Base-by-base conservation (phyloP, 2,113 vertebrate species). In the Aix galericulata region DNA sequence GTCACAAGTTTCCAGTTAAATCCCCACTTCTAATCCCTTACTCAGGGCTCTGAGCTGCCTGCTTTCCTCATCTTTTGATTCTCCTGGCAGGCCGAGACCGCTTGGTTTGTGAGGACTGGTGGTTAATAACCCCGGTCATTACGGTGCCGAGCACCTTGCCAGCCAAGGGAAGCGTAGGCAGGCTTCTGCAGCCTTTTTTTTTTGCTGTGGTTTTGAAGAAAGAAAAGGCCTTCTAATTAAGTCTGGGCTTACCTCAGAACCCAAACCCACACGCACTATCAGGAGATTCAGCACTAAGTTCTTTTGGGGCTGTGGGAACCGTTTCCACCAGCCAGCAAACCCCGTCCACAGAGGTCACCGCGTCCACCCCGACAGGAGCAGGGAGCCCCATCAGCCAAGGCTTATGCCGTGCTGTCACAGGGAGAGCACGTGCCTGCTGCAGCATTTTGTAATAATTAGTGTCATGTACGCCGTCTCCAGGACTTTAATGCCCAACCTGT, bases 381-480 rank as follows among this genome's bases (percentile, higher is more conserved):
- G n/a, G 60, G 63, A 69, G 22, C 32, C 74, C 86, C 31, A 88
- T 95, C 88, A 94, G 59, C 55, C 59, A 27, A 34, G 1, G 5
- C 55, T 95, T 91, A 71, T 67, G 34, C 89, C 94, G 83, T 0
- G 3, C n/a, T 94, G 87, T 89, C 5, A 6, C 59, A 77, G 52
- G 44, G 55, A 93, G 88, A 89, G n/a, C 55, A 77, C 0, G 6
- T 88, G 78, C 91, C 92, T 88, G 82, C 50, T 16, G 50, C 44
- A 93, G 93, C 75, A 62, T 95, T 86, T 91, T 93, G 85, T 64
- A 64, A 90, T 95, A 89, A 92, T 88, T 93, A 83, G 26, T 72
- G 75, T 53, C 82, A 46, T 4, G 40, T 27, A 87, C 74, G 20
- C 22, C 32, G 32, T 91, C 82, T 86, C 72, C 79, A 73, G 40